Evolutionary conservation across 2,113 vertebrate species (phyloP), one percentile per base, ranked within the genome.

Genomic region (Lutjanus erythropterus): DNA sequence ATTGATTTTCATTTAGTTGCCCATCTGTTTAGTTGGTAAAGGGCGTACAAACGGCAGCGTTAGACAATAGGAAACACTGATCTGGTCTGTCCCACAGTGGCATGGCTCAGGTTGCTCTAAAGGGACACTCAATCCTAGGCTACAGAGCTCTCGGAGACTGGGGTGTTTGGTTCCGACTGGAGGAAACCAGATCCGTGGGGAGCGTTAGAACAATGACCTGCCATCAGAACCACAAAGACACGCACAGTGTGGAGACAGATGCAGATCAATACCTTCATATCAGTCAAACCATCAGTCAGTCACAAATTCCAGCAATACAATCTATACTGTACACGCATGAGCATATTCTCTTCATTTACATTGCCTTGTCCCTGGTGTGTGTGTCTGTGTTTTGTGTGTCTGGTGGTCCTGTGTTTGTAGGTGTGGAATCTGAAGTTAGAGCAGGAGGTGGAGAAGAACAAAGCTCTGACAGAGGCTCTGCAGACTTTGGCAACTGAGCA

Each of bases 371-470:
- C 67, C 15, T 68, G 41, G 23, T 39, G n/a, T 61, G 41, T 79
- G 50, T 60, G 62, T 66, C 19, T 68, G 14, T 53, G 35, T 49
- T 49, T 44, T 3, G 12, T 80, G 5, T 52, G 6, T 31, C 7
- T 73, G 33, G 7, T 81, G 39, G 27, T 6, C 37, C 16, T 71
- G 55, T 94, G 75, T 91, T 93, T 94, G 81, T 91, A 98, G 97
- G 96, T 96, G 91, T 97, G 96, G 94, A 97, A 95, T 92, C 94
- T 96, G 92, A 97, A 96, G 94, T 94, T 97, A 87, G 96, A 97
- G 92, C 97, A 98, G 88, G 97, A 98, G 83, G 96, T 96, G 84
- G 97, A 97, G 90, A 98, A 97, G 94, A 98, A 94, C 92, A 97
- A 96, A 94, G 96, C 97, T 92, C 95, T 98, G 90, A 96, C 96